Base-by-base conservation (phyloP, 2,888 invertebrate genomes). In the Ennomos quercinarius region DNA sequence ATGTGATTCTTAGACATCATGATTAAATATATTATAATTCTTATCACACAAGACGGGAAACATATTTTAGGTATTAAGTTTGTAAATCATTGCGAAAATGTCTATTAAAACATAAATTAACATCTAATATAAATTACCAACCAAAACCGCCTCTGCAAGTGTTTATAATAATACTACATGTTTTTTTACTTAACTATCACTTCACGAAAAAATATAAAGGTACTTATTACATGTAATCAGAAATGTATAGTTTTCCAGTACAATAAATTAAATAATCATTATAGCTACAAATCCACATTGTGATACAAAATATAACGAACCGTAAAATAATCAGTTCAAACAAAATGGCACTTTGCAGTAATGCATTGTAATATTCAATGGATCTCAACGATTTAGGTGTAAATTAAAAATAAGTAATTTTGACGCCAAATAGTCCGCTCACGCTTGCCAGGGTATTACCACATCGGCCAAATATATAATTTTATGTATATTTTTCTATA, bases 401-500 rank as follows among this genome's bases (percentile, higher is more conserved):
- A 51, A 72, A 71, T 70, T 74, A 75, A 83, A 76, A 84, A 71
- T 80, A 55, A 83, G 85, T 66, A 92, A 91, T 91, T 92, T 93
- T 85, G 91, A 90, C 76, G 83, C 86, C 90, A 83, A 91, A 91
- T 80, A 86, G 76, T 86, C 81, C 84, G 79, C 86, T 84, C 86
- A 86, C 83, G 83, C 90, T 91, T 95, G 95, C 96, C 95, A 95
- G 95, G 95, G 95, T 95, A 94, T 93, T 93, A 95, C 95, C 95
- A 93, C 91, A 88, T 89, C 88, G 89, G 87, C 87, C 88, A 82
- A 89, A 92, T 91, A 92, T 89, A 91, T 91, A 87, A 85, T 87
- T 87, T 87, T 85, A 86, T 85, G 86, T 90, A 89, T 88, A 89
- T 85, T 89, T 91, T 82, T 86, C 86, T 90, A 90, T 89, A 91